These are phyloP conservation scores for Arvicola amphibius DNA, from an alignment of 2,797 vertebrate species.

Conservation along the genomic window DNA sequence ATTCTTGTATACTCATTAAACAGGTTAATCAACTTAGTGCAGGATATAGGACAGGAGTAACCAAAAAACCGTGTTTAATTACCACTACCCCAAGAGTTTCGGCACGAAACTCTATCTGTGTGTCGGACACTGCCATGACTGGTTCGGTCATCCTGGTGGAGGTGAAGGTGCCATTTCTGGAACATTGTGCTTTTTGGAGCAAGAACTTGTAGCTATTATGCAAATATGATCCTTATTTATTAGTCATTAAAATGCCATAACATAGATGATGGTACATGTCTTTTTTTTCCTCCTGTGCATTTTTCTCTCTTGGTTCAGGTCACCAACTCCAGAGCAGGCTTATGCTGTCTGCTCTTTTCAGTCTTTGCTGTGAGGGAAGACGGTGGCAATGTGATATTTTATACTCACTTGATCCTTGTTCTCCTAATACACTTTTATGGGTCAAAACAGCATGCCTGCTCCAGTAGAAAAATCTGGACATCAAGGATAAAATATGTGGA, in stretches of 20 bases:
- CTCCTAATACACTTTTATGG: background rate
- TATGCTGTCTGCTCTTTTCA: background rate
- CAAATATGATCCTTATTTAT: conserved; percentile 9
- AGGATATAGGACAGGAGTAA: conserved; percentile 80
- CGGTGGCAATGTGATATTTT: background rate
- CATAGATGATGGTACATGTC: background rate
- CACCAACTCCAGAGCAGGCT: background rate
- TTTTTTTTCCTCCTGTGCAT: background rate
- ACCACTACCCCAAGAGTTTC: conserved; percentile 64
- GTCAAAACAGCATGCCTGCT: background rate
- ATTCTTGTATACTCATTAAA: conserved; percentile 94
- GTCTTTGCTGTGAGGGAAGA: background rate
- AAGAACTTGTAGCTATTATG: conserved; percentile 40
- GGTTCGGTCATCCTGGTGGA: conserved; percentile 23
- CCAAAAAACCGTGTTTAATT: conserved; percentile 83
- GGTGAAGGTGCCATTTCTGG: background rate
- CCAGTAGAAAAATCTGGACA: background rate
- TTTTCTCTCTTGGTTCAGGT: conserved; percentile 11
- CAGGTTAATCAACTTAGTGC: conserved; percentile 86
- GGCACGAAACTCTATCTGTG: conserved; percentile 52
- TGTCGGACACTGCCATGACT: background rate
- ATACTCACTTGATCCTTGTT: background rate
- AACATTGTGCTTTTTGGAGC: background rate
- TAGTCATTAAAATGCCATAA: conserved; percentile 41
- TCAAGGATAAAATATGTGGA: background rate